Percentiles rank a stretch among this genome's conserved stretches.
Evolutionary conservation across 2,113 vertebrate genomes (phyloP).

Genomic region (Dermatemys mawii): DNA sequence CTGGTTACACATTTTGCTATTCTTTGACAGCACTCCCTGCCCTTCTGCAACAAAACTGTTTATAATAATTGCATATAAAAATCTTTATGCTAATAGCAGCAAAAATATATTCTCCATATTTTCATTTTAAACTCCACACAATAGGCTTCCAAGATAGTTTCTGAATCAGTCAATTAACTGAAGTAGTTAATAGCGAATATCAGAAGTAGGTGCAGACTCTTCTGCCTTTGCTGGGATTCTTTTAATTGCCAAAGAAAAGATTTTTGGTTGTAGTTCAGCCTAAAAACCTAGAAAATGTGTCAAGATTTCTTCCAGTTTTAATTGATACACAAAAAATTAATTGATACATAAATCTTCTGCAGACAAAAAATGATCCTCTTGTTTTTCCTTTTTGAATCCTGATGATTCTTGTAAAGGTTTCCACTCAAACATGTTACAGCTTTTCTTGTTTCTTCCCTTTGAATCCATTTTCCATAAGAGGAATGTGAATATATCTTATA

Average conservation of each 20-base stretch:
- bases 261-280: neutral
- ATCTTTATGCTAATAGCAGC: no score
- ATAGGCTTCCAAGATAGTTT: neutral
- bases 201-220: neutral
- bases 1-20: neutral
- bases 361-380: neutral
- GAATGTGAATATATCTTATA: neutral
- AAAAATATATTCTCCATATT: constrained; percentile 2
- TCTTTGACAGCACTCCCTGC: neutral
- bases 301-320: neutral
- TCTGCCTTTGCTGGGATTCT: neutral
- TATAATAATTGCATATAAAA: no score
- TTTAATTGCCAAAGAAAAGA: neutral
- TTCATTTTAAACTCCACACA: constrained; percentile 14
- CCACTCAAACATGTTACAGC: neutral
- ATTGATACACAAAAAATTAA: neutral
- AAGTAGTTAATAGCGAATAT: neutral
- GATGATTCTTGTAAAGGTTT: neutral
- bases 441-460: neutral
- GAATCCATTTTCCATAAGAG: neutral
- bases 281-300: neutral
- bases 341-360: neutral
- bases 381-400: neutral
- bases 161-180: constrained; percentile 1
- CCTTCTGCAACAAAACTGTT: neutral